Evolutionary conservation across 2,113 vertebrate species (phyloP), one percentile per base, ranked within the genome.

Genomic region (Tinamus guttatus): DNA sequence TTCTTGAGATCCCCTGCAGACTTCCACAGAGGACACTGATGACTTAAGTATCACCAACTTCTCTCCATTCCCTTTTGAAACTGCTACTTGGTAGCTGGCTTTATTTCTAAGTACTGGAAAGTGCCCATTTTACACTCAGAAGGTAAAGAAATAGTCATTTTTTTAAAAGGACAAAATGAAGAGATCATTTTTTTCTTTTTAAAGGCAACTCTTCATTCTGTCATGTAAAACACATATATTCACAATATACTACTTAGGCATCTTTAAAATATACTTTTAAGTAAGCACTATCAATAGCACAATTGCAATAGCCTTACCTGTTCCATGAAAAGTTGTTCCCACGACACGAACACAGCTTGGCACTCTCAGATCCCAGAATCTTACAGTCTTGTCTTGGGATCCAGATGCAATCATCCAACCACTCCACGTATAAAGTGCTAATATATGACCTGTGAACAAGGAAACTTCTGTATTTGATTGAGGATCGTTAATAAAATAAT

Each of bases 371-470:
- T 99, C 99, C 99, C 99, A 99, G 95, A 99, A 99, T 73, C 99
- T 98, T 90, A 99, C 99, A 3, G 99, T 99, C 96, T 99, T 99
- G 97, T 99, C 99, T 95, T 99, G 99, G 41, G 99, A 99, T 81
- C 99, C 99, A 9, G 99, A 99, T 16, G 99, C 99, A 70, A 99
- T 99, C 99, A 99, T 99, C 99, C 99, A 99, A 83, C 99, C 99
- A 12, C 99, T 99, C 99, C 99, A 99, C 0, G 99, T 99, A 74
- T 99, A 99, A 97, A 99, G 98, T 97, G 99, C 99, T 98, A 99
- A 98, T 95, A 99, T 99, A 95, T 99, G 99, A 90, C 99, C 99
- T 99, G 87, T 28, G 52, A 36, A 93, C 60, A 86, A 75, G 84
- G 94, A 5, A 3, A 60, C 2, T 24, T 77, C 16, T 85, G 81